These are phyloP conservation scores for Stichodactyla mertensii DNA, from an alignment of 64 coral and sea anemone genomes.

Conservation along the genomic window DNA sequence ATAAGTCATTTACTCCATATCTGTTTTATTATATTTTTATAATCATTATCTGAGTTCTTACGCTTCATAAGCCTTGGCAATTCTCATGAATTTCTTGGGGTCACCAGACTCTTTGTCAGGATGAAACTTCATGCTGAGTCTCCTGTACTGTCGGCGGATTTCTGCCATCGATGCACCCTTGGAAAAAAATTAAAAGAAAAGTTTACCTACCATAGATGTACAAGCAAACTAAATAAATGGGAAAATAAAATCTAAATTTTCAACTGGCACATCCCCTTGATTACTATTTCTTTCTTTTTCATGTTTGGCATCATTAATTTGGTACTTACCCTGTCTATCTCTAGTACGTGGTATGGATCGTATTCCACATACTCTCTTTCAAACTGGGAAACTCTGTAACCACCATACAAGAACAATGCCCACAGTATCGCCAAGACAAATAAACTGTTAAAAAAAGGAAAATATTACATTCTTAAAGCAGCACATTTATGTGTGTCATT, in stretches of 20 bases:
- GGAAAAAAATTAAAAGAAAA: not conserved
- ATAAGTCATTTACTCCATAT: too few relatives aligned
- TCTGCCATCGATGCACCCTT: constrained; percentile 85
- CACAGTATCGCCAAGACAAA: constrained; percentile 68
- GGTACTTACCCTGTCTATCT: constrained; percentile 73
- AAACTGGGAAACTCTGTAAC: constrained; percentile 91
- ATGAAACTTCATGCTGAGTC: constrained; percentile 93
- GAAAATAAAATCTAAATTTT: not conserved
- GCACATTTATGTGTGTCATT: too few relatives aligned
- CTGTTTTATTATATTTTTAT: not conserved
- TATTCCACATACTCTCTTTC: constrained; percentile 92
- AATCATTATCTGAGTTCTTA: constrained; percentile 39
- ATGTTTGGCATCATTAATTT: too few relatives aligned
- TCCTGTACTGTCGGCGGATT: constrained; percentile 84
- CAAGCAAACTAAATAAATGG: too few relatives aligned
- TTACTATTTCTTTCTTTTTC: too few relatives aligned
- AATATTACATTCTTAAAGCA: not conserved
- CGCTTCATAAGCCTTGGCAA: constrained; percentile 99
- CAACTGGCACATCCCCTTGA: not conserved
- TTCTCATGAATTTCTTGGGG: constrained; percentile 95
- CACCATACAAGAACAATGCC: constrained; percentile 71
- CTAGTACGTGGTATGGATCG: constrained; percentile 91
- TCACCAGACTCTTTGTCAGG: constrained; percentile 95
- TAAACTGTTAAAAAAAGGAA: constrained; percentile 58
- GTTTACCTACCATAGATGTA: not conserved